Base-by-base conservation (phyloP, 2,797 vertebrate species). In the Allobates femoralis region DNA sequence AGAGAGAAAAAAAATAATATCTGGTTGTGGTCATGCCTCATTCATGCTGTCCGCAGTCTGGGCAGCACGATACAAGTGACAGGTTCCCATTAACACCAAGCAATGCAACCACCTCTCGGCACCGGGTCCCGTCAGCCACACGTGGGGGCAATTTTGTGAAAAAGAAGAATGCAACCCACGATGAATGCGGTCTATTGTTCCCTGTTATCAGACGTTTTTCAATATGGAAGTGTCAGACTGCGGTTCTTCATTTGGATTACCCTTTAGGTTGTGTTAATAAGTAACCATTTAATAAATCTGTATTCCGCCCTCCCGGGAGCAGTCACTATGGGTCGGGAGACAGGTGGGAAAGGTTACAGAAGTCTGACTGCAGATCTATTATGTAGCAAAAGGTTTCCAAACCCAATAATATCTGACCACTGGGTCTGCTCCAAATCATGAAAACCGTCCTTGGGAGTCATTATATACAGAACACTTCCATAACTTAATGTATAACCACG, bases 401-500 rank as follows among this genome's bases (percentile, higher is more conserved):
- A 32, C 4, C 5, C n/a, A n/a, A n/a, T n/a, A 67, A 67, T 67
- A 32, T 67, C 64, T 16, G 8, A 15, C 8, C 19, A 21, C 30
- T 34, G 3, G 30, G 30, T 21, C 5, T 23, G 30, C 19, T 41
- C 15, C 67, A 23, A 41, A 41, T 21, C 34, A 69, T 41, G 32
- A 41, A 23, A 69, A 3, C 14, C 28, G 5, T 18, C 60, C 26
- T 15, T 18, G 62, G 62, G 15, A 30, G 28, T 32, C 26, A 69
- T 16, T 23, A 32, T 32, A 66, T 1, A 11, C n/a, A n/a, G n/a
- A n/a, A n/a, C 55, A 56, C 18, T 71, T 82, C 71, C 46, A 82
- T 37, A 37, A 82, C 80, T 6, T 73, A 58, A 73, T 83, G 53
- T 60, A 73, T 73, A 74, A 83, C 81, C 30, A 30, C 67, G n/a